Evolutionary conservation across 2,797 vertebrate genomes (phyloP).

Genomic region (Limosa lapponica): DNA sequence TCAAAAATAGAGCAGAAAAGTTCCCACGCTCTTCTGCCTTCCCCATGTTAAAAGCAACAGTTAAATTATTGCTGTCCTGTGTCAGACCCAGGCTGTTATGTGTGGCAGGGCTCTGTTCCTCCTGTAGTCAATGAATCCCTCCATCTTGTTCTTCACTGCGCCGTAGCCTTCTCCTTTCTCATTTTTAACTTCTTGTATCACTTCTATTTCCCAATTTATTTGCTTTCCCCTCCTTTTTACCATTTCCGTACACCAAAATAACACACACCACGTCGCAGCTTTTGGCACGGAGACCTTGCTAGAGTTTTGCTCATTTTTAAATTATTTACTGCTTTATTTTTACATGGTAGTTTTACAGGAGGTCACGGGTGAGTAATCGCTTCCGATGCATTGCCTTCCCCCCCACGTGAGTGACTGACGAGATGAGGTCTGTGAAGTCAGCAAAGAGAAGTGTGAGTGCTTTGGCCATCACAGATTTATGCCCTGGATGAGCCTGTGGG

Average conservation of each 20-base stretch:
- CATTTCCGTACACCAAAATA: not conserved
- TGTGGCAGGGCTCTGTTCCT: not conserved
- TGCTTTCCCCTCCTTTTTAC: not conserved
- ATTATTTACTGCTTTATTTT: not conserved
- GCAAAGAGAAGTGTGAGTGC: not conserved
- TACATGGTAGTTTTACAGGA: not conserved
- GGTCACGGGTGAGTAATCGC: not conserved
- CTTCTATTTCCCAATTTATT: not conserved
- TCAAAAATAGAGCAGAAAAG: not conserved
- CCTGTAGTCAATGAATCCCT: not conserved
- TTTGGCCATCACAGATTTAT: not conserved
- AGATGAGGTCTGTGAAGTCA: not conserved
- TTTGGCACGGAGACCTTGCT: not conserved
- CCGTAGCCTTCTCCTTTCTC: not conserved
- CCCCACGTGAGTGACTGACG: not conserved
- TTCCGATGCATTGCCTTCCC: not conserved
- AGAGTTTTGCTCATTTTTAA: not conserved
- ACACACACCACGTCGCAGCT: accelerated
- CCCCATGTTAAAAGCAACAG: accelerated
- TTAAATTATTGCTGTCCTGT: not conserved
- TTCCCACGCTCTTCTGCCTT: not conserved
- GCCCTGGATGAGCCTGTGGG: not conserved
- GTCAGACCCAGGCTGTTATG: not conserved
- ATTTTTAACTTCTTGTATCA: not conserved
- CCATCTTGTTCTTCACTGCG: not conserved